A percentile compares a stretch with the other conserved stretches of the same genome.
Evolutionary conservation across 2,797 vertebrate genomes (phyloP).

Genomic region (Spea hammondii): DNA sequence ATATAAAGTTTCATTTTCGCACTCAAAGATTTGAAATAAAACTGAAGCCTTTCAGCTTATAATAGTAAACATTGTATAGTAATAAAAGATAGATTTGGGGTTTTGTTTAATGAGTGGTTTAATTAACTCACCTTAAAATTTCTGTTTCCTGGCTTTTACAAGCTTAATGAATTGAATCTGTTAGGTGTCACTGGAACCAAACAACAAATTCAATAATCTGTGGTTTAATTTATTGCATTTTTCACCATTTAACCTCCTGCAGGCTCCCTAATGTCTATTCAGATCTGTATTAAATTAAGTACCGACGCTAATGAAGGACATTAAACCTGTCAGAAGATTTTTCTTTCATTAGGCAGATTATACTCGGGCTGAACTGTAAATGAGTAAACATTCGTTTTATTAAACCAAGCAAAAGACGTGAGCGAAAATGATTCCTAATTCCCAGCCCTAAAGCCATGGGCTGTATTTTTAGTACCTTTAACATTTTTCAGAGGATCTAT

Average conservation of each 20-base stretch:
- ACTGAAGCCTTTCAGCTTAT: not conserved
- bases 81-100: not conserved
- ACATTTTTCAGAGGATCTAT: conserved; percentile 63
- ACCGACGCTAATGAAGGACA: conserved; percentile 81
- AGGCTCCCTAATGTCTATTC: conserved; percentile 82
- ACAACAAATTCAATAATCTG: conserved; percentile 81
- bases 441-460: conserved; percentile 58
- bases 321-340: conserved; percentile 81
- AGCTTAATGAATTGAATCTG: conserved; percentile 73
- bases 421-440: conserved; percentile 71
- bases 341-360: conserved; percentile 86
- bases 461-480: conserved; percentile 61
- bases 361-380: conserved; percentile 79
- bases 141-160: conserved; percentile 62
- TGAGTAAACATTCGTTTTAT: conserved; percentile 80
- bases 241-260: conserved; percentile 83
- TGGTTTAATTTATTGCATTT: conserved; percentile 74
- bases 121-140: conserved; percentile 62
- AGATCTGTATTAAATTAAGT: conserved; percentile 85
- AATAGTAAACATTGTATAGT: not conserved
- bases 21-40: not conserved
- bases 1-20: not conserved
- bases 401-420: conserved; percentile 73
- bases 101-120: conserved; percentile 53
- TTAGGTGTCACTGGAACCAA: conserved; percentile 76